Percentiles rank a stretch among this genome's conserved stretches.
These are phyloP conservation scores for Nephrotoma flavescens DNA, from an alignment of 2,888 invertebrate species.

Conservation along the genomic window DNA sequence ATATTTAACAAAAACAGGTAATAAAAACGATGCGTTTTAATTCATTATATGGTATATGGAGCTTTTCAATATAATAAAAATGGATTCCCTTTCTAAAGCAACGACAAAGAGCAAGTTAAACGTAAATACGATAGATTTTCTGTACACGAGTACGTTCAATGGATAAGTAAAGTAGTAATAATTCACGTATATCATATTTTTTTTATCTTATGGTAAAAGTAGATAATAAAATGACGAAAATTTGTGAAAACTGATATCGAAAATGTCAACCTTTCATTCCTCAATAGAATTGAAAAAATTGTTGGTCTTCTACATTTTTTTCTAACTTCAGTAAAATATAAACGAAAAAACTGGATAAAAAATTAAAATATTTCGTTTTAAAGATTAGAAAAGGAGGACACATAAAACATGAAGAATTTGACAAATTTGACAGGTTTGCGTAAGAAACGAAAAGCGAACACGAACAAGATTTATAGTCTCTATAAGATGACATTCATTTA, in stretches of 20 bases:
- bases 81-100: not conserved
- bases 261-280: not conserved
- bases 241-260: not conserved
- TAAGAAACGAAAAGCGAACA: not conserved
- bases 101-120: not conserved
- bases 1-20: not conserved
- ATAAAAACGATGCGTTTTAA: not conserved
- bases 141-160: not conserved
- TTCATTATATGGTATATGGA: not conserved
- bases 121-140: not conserved
- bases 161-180: too few species aligned
- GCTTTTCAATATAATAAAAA: not conserved
- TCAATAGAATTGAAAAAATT: not conserved
- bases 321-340: not conserved
- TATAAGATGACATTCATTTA: not conserved
- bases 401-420: not conserved
- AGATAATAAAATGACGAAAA: not conserved
- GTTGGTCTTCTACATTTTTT: not conserved
- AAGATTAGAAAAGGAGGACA: not conserved
- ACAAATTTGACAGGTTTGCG: not conserved
- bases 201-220: not conserved
- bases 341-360: not conserved
- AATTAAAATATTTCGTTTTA: not conserved
- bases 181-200: not conserved
- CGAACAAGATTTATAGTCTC: not conserved